These are phyloP conservation scores for Liparis tanakae DNA, from an alignment of 2,797 vertebrate species.

Conservation along the genomic window DNA sequence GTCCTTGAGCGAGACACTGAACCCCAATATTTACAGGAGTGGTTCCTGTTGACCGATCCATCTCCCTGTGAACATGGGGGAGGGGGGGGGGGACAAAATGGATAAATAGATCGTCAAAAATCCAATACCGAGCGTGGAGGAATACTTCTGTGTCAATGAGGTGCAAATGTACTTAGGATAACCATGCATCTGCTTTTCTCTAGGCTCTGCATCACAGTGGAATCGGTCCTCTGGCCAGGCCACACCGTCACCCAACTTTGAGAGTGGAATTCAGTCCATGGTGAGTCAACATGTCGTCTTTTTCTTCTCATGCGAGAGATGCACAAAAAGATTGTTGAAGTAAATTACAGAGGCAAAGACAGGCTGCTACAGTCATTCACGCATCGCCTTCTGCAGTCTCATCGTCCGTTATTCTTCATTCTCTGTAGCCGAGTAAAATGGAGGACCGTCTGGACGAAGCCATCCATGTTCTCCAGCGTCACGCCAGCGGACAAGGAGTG, in stretches of 20 bases:
- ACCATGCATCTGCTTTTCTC: constrained; percentile 12
- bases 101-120: neutral
- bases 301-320: neutral
- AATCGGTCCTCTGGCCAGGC: constrained; percentile 88
- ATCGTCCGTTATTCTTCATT: neutral
- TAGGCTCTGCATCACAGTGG: constrained; percentile 93
- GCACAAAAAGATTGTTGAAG: neutral
- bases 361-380: neutral
- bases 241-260: constrained; percentile 93
- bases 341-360: neutral
- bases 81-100: neutral
- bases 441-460: constrained; percentile 97
- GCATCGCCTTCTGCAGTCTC: neutral
- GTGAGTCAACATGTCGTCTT: constrained; percentile 76
- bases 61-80: neutral
- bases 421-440: constrained; percentile 88
- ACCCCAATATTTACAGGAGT: constrained; percentile 11
- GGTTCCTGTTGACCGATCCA: neutral
- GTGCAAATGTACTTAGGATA: neutral
- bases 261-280: constrained; percentile 89
- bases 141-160: neutral
- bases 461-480: constrained; percentile 93
- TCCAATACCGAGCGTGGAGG: neutral
- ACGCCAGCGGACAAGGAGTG: constrained; percentile 87
- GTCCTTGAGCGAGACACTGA: no score